Base-by-base conservation (phyloP, 2,888 invertebrate genomes). In the Tiliacea aurago region DNA sequence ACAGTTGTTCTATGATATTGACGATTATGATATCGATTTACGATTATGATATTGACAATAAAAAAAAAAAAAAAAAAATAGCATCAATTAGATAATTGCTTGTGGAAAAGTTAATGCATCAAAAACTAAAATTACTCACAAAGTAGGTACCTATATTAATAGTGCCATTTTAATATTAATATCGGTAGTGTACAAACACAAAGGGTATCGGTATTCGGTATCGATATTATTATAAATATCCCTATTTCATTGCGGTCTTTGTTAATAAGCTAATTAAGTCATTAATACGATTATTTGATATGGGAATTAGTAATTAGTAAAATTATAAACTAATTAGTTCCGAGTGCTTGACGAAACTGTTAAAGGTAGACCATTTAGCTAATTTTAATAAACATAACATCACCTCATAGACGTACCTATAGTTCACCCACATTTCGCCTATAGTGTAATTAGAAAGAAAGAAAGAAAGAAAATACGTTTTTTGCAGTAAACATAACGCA, bases 221-320 rank as follows among this genome's bases (percentile, higher is more conserved):
- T 62, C 61, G 2, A 37, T 53, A 45, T 28, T 11, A 47, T 28
- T 28, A n/a, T 65, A 55, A 45, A 45, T 23, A 51, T 23, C 28
- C 20, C n/a, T 15, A 18, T 59, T 28, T 49, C 41, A 58, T n/a
- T 18, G 15, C 58, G 45, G 41, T 20, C 2, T 62, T 47, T 64
- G 49, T 45, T 59, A 61, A 55, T 47, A 15, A 49, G n/a, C 5
- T 49, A 55, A 64, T 77, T 51, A 37, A 20, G 49, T 45, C 4
- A 41, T 23, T 63, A 66, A 58, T 58, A 28, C n/a, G 37, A 33
- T 6, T 23, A 47, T 65, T 58, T 47, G 53, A 18, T 43, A 47
- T 11, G 61, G 11, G 58, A 66, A 79, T 78, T 62, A 66, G 28
- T 15, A 20, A 15, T 23, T 9, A 23, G 7, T 4, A 23, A 10